phyloP scores from a whole-genome alignment of 2,113 vertebrate genomes.

The Pyrgilauda ruficollis region DNA sequence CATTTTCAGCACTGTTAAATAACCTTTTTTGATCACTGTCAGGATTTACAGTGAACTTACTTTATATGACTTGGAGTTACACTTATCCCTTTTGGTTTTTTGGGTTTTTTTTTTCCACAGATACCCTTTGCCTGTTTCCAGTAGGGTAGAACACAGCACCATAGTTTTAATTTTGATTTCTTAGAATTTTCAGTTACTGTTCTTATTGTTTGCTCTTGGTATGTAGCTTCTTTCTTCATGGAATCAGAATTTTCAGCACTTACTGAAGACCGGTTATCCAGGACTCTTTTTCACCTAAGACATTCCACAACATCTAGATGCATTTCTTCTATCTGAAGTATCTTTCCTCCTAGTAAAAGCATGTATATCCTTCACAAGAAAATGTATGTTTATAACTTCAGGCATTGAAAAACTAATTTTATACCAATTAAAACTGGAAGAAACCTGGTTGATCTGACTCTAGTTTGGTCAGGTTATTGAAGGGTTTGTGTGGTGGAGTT shows the following conservation, averaged over 20 bases:
- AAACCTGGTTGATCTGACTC: neutral
- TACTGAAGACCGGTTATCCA: neutral
- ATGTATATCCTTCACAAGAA: neutral
- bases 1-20: neutral
- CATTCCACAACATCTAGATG: neutral
- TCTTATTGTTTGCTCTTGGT: neutral
- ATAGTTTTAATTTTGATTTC: neutral
- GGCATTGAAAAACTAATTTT: neutral
- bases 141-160: neutral
- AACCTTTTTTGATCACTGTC: neutral
- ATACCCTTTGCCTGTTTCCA: neutral
- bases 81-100: fast-evolving
- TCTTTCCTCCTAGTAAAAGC: neutral
- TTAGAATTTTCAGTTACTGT: neutral
- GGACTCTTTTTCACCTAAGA: neutral
- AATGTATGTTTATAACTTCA: neutral
- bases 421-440: neutral
- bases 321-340: neutral
- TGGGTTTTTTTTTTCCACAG: neutral
- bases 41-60: neutral
- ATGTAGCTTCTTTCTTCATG: neutral
- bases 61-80: neutral
- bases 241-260: neutral
- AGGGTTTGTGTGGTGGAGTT: neutral
- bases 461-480: neutral